Percentiles rank a stretch among this genome's conserved stretches.
Evolutionary conservation across 2,888 invertebrate species (phyloP).

Genomic region (Carterocephalus palaemon): DNA sequence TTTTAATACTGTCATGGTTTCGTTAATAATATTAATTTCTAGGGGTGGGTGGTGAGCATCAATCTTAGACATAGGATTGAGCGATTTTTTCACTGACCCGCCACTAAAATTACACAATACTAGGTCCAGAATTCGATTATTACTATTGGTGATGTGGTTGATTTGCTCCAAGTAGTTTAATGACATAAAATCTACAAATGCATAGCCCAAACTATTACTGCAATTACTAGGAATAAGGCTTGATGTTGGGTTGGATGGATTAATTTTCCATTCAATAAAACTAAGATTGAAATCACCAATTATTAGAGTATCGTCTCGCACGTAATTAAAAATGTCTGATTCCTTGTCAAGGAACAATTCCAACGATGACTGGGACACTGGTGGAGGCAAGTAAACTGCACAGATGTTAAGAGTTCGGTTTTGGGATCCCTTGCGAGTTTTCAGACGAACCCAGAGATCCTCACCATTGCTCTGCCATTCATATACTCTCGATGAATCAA

Average conservation of each 20-base stretch:
- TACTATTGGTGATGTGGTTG: slow-evolving; percentile 11
- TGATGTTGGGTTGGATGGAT: too few relatives aligned
- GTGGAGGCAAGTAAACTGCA: slow-evolving; percentile 24
- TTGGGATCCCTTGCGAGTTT: not conserved
- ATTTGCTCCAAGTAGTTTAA: slow-evolving; percentile 3
- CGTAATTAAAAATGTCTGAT: not conserved
- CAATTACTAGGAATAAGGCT: not conserved
- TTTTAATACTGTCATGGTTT: not conserved
- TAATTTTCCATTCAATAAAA: slow-evolving; percentile 5
- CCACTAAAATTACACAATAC: slow-evolving; percentile 1
- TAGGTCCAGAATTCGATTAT: slow-evolving; percentile 9
- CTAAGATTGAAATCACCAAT: slow-evolving; percentile 4
- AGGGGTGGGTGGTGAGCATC: not conserved
- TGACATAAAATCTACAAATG: slow-evolving; percentile 13
- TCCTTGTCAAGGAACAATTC: slow-evolving; percentile 7
- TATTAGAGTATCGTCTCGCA: too few relatives aligned
- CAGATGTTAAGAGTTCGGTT: slow-evolving; percentile 2
- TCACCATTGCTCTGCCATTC: slow-evolving; percentile 15
- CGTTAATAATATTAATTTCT: not conserved
- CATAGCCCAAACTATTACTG: not conserved
- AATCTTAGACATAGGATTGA: not conserved
- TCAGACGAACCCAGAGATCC: slow-evolving; percentile 18
- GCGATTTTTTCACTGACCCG: not conserved
- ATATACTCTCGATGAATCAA: not conserved
- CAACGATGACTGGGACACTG: slow-evolving; percentile 18